Base-by-base conservation (phyloP, 2,888 invertebrate genomes). In the Aromia moschata region DNA sequence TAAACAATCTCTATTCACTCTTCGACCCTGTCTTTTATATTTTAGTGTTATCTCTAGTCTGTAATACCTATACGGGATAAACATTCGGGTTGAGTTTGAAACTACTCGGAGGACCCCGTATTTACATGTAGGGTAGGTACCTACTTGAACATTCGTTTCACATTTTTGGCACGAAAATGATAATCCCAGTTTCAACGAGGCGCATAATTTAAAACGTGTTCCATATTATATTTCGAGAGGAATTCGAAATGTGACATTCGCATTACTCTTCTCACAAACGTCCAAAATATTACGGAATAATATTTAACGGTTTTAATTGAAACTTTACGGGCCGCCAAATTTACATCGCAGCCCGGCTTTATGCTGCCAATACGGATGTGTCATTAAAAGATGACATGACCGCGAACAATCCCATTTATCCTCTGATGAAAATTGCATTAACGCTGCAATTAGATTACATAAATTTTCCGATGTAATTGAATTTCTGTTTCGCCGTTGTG, bases 351-450 rank as follows among this genome's bases (percentile, higher is more conserved):
- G 18, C 25, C 40, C 31, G 14, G 46, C 30, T 31, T 47, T 37
- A 43, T 18, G 12, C 56, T 66, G 67, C 59, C 67, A 64, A 43
- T 68, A 59, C 60, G 51, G 58, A 64, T 67, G 53, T 62, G 67
- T 67, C 62, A 60, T 69, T 64, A 65, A 66, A 68, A 70, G 66
- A 64, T 70, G 67, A 70, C 66, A 65, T 62, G 65, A 70, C 70
- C 68, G 55, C 68, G 54, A 64, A 63, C 65, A 64, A 68, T 65
- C 66, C 70, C 68, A 68, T 69, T 68, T 68, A 67, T 67, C 59
- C 67, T 46, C 47, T 59, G 68, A 66, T 70, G 70, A 69, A 70
- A 69, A 68, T 70, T 70, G 60, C 62, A 69, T 70, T 70, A 70
- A 47, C 67, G 59, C 47, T 56, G 59, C 67, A 70, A 70, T 70